Conservation (phyloP, 2,888 invertebrate species). For the Zygaena filipendulae region DNA sequence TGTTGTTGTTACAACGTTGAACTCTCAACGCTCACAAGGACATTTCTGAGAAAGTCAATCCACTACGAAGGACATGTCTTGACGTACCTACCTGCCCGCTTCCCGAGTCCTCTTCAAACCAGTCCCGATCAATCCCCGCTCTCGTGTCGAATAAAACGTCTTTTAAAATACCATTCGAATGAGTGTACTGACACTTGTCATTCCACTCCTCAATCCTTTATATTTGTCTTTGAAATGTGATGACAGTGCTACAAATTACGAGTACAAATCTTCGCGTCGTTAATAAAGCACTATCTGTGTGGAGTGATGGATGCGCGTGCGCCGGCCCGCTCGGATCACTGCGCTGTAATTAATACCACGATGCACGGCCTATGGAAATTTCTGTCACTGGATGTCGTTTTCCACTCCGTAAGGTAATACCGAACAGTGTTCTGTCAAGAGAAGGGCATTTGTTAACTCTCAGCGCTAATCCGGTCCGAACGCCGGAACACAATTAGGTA, state of each 20-base stretch:
- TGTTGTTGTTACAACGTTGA: no score
- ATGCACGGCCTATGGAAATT: conserved; percentile 49
- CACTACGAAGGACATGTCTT: conserved; percentile 43
- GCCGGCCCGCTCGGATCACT: conserved; percentile 40
- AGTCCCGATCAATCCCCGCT: conserved; percentile 68
- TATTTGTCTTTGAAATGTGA: conserved; percentile 70
- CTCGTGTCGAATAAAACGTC: conserved; percentile 64
- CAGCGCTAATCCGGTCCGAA: no score
- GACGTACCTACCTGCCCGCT: conserved; percentile 48
- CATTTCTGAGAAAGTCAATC: conserved; percentile 57
- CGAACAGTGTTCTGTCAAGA: conserved; percentile 40
- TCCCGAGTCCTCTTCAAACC: conserved; percentile 65
- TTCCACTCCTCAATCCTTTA: conserved; percentile 65
- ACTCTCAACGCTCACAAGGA: conserved; percentile 51
- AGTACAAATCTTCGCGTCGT: conserved; percentile 64
- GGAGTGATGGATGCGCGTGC: conserved; percentile 54
- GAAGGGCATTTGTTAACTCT: no score
- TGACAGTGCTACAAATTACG: conserved; percentile 69
- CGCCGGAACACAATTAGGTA: conserved; percentile 30
- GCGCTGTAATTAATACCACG: conserved; percentile 59
- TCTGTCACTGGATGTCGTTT: conserved; percentile 52
- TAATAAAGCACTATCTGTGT: conserved; percentile 61
- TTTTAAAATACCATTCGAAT: conserved; percentile 62
- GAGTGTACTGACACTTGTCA: conserved; percentile 63
- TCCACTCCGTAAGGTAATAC: conserved; percentile 46